Conservation (phyloP, 2,113 vertebrate species). For the Vulpes vulpes region DNA sequence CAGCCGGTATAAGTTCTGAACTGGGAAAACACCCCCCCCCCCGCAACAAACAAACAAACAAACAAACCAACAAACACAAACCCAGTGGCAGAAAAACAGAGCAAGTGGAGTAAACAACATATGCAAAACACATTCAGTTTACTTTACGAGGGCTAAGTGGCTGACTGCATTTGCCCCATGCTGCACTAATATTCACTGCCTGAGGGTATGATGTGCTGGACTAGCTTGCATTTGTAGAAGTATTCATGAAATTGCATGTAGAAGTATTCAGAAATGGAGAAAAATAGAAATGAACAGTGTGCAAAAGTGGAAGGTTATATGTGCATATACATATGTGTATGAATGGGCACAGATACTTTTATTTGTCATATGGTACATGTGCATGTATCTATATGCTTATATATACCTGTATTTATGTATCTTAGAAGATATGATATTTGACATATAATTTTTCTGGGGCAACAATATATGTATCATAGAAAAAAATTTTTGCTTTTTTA, state of each 20-base stretch:
- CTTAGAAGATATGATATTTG: neutral
- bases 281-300: neutral
- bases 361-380: no score
- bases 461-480: neutral
- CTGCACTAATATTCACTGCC: neutral
- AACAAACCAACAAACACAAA: slow-evolving; percentile 47
- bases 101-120: neutral
- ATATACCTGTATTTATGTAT: neutral
- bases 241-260: no score
- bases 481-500: neutral
- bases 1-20: neutral
- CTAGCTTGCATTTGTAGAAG: neutral
- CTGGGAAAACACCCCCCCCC: neutral
- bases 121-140: neutral
- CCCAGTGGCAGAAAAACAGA: neutral
- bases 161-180: neutral
- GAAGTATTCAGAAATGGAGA: neutral
- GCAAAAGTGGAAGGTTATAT: neutral
- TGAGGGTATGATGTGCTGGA: neutral
- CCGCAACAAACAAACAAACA: neutral
- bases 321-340: neutral
- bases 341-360: neutral
- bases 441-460: neutral
- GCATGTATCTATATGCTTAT: neutral
- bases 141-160: neutral